Conservation (phyloP, 2,888 invertebrate genomes). For the Scaptomyza reducta region DNA sequence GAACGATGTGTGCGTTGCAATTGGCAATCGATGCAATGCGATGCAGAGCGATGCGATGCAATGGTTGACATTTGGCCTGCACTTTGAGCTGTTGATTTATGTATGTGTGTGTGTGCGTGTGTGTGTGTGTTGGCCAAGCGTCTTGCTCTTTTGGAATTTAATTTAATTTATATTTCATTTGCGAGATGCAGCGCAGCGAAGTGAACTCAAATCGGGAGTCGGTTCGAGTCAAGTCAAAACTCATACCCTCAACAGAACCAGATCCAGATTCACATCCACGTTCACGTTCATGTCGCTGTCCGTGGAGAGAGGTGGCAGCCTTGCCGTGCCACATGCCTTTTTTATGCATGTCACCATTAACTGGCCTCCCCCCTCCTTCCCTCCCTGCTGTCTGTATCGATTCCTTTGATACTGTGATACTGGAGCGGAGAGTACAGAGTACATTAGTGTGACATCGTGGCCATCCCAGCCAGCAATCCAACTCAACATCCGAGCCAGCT, state of each 20-base stretch:
- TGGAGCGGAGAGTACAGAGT: conserved; percentile 29
- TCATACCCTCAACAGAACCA: conserved; percentile 25
- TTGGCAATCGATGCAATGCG: conserved; percentile 3
- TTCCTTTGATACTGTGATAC: conserved; percentile 55
- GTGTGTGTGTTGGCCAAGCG: conserved; percentile 28
- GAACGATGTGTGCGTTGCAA: conserved; percentile 12
- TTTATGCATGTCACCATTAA: conserved; percentile 74
- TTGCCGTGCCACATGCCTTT: conserved; percentile 31
- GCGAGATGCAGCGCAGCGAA: conserved; percentile 29
- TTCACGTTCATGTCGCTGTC: conserved; percentile 8
- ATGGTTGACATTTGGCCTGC: conserved; percentile 58
- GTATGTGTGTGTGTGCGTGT: conserved; percentile 36
- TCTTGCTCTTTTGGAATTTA: conserved; percentile 69
- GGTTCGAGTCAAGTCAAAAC: conserved; percentile 14
- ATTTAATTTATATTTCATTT: conserved; percentile 77
- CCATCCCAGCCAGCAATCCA: background rate
- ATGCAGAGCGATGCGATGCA: conserved; percentile 39
- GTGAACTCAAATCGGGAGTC: conserved; percentile 10
- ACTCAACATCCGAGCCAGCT: conserved; percentile 1
- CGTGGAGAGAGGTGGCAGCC: conserved; percentile 26
- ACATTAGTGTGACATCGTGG: conserved; percentile 51
- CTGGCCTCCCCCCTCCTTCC: conserved; percentile 19
- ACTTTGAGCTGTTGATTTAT: conserved; percentile 70
- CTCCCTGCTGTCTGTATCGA: conserved; percentile 14
- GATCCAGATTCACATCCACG: conserved; percentile 1